Conservation (phyloP, 2,888 invertebrate genomes). For the Tipula unca region DNA sequence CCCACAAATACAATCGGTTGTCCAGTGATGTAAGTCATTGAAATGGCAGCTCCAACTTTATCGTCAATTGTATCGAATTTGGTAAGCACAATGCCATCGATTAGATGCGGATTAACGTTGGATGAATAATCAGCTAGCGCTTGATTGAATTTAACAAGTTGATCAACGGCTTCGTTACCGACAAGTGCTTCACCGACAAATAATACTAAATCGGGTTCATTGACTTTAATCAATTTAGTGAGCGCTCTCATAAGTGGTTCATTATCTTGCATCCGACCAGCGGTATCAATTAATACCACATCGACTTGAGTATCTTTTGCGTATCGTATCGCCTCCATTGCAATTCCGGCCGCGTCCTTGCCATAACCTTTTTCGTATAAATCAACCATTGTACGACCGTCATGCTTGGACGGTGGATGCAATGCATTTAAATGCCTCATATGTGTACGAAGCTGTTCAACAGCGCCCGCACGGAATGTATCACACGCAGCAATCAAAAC, state of each 20-base stretch:
- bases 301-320: slow-evolving; percentile 77
- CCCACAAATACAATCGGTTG: slow-evolving; percentile 94
- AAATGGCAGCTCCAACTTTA: slow-evolving; percentile 97
- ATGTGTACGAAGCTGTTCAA: slow-evolving; percentile 96
- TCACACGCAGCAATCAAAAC: slow-evolving; percentile 98
- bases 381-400: slow-evolving; percentile 73
- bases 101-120: slow-evolving; percentile 73
- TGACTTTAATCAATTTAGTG: slow-evolving; percentile 94
- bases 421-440: slow-evolving; percentile 85
- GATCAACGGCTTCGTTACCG: slow-evolving; percentile 99
- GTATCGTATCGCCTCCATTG: slow-evolving; percentile 90
- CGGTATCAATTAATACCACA: slow-evolving; percentile 95
- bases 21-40: slow-evolving; percentile 99
- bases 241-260: slow-evolving; percentile 97
- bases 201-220: slow-evolving; percentile 95
- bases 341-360: slow-evolving; percentile 97
- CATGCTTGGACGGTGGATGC: slow-evolving; percentile 71
- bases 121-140: slow-evolving; percentile 88
- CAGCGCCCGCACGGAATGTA: slow-evolving; percentile 98
- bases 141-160: slow-evolving; percentile 97
- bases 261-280: slow-evolving; percentile 99
- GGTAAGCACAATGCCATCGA: slow-evolving; percentile 97
- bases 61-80: slow-evolving; percentile 99
- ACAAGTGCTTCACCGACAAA: slow-evolving; percentile 99
- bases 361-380: slow-evolving; percentile 97